Conservation (phyloP, 2,888 invertebrate genomes). For the Lagria hirta region DNA sequence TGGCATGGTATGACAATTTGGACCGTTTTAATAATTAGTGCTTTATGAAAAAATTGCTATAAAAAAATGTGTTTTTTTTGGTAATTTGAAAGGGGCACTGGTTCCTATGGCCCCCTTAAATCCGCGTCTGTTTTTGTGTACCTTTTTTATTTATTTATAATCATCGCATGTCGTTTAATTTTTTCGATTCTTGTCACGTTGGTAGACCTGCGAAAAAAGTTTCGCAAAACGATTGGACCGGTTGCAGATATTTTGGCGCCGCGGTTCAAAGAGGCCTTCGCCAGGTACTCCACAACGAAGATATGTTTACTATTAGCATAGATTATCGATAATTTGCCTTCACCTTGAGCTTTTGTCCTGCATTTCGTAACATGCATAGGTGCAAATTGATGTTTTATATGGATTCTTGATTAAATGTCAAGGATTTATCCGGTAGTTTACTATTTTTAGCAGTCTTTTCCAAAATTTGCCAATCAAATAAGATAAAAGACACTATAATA, state of each 20-base stretch:
- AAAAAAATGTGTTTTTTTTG: no score
- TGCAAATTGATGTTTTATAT: conserved; percentile 16
- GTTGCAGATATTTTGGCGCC: conserved; percentile 15
- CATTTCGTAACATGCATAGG: conserved; percentile 22
- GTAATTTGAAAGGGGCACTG: no score
- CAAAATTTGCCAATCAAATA: no score
- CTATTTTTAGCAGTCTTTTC: no score
- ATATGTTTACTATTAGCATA: background rate
- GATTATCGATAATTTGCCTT: conserved; percentile 6
- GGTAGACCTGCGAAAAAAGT: background rate
- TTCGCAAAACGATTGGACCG: conserved; percentile 6
- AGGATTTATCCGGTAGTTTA: conserved; percentile 25
- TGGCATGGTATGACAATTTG: no score
- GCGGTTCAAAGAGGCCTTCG: conserved; percentile 1
- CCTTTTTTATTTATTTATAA: conserved; percentile 16
- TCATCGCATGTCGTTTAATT: conserved; percentile 11
- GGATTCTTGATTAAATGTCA: conserved; percentile 20
- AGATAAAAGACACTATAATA: no score
- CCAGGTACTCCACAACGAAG: background rate
- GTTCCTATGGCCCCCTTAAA: no score
- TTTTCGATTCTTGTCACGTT: conserved; percentile 8
- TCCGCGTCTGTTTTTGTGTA: no score
- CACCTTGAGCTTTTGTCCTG: conserved; percentile 18
- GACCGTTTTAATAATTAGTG: no score
- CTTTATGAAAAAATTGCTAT: no score